Base-by-base conservation (phyloP, 2,888 invertebrate species). In the Fragum sueziense region DNA sequence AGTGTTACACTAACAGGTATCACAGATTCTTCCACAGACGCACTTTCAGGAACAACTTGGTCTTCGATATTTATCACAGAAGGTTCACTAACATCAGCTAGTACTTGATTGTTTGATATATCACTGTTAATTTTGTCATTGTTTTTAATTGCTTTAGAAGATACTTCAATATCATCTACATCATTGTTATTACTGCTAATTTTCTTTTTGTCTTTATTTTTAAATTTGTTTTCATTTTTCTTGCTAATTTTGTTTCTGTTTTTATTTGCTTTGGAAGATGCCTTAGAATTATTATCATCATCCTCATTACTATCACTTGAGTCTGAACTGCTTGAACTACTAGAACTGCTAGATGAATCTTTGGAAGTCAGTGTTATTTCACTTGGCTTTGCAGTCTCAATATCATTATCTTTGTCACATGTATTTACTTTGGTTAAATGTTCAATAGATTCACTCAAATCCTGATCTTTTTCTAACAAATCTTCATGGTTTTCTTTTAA, bases 281-380 rank as follows among this genome's bases (percentile, higher is more conserved):
- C n/a, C n/a, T n/a, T n/a, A n/a, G n/a, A n/a, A n/a, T n/a, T n/a
- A n/a, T 27, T 57, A 61, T n/a, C n/a, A 2, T 20, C 33, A 2
- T 31, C 33, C n/a, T 61, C 61, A 14, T 47, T n/a, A n/a, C n/a
- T n/a, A 47, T 47, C 47, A 47, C 47, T 47, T 17, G 41, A 41
- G 14, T 65, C 65, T 14, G 54, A 67, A 41, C 71, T 75, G 54
- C 70, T 71, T 29, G 76, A 71, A 31, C 67, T 71, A 25, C 31
- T 52, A 41, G 65, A 41, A 41, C 31, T 61, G 11, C 33, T n/a
- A 25, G 61, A 33, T 9, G 17, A 9, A 4, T 31, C 61, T 33
- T 61, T 61, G 33, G 33, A 61, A 47, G 17, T 47, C 11, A 11
- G n/a, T 47, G 20, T 37, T 37, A 6, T 47, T 2, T 47, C 47